A percentile compares a stretch with the other conserved stretches of the same genome.
These are phyloP conservation scores for Drosophila gaucha DNA, from an alignment of 2,888 invertebrate species.

Conservation along the genomic window DNA sequence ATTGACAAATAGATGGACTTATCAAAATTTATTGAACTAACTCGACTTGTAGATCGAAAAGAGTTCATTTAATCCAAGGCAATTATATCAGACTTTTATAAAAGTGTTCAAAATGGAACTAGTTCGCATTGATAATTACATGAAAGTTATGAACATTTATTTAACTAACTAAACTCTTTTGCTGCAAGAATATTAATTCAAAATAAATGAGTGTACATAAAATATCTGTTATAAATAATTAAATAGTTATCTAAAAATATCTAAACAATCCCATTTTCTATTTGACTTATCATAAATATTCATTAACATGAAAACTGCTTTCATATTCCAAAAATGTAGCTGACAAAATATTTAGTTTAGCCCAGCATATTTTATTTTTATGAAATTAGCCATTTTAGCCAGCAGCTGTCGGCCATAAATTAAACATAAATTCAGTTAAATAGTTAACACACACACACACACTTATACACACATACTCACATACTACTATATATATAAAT, in stretches of 20 bases:
- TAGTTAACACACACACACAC: conserved; percentile 13
- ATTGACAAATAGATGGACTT: too few species aligned
- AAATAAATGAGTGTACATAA: neutral
- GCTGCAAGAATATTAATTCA: neutral
- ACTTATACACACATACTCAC: neutral
- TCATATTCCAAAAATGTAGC: conserved; percentile 10
- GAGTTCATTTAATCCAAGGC: too few species aligned
- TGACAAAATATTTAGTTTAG: conserved; percentile 24
- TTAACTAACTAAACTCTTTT: neutral
- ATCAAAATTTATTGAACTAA: too few species aligned
- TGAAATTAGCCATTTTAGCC: conserved; percentile 16
- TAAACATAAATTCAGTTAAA: conserved; percentile 22
- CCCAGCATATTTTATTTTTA: conserved; percentile 35
- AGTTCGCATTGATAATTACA: neutral
- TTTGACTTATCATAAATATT: neutral
- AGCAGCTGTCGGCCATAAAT: conserved; percentile 33
- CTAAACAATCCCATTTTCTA: neutral
- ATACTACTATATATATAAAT: conserved; percentile 5
- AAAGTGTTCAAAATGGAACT: too few species aligned
- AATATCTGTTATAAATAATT: neutral
- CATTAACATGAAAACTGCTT: conserved; percentile 8
- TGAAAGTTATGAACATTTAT: too few species aligned
- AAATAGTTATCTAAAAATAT: neutral
- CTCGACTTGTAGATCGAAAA: too few species aligned
- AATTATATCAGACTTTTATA: too few species aligned